phyloP scores from a whole-genome alignment of 1,140 invertebrate genomes.

The Agrypnia vestita region DNA sequence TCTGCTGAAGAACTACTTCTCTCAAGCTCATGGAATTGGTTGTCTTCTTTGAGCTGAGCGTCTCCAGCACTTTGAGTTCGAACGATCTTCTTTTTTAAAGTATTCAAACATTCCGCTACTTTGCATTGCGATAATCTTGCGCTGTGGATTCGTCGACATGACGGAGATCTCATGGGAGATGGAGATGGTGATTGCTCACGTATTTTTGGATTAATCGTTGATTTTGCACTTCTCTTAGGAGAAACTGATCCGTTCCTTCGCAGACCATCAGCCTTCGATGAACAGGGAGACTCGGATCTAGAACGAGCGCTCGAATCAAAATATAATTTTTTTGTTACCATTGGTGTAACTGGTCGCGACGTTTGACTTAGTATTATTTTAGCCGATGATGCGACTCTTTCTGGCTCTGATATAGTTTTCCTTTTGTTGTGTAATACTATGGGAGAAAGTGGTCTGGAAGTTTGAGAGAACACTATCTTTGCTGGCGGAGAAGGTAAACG shows the following conservation, averaged over 20 bases:
- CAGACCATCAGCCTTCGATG: constrained; percentile 27
- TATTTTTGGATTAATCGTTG: constrained; percentile 59
- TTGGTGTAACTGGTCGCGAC: constrained; percentile 61
- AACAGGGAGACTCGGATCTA: constrained; percentile 56
- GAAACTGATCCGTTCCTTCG: constrained; percentile 33
- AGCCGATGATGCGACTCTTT: constrained; percentile 62
- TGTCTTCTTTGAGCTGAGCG: constrained; percentile 66
- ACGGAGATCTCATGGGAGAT: constrained; percentile 77
- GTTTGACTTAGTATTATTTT: constrained; percentile 64
- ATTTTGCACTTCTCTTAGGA: constrained; percentile 63
- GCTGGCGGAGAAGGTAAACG: constrained; percentile 63
- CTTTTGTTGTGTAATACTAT: constrained; percentile 61
- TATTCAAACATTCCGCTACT: constrained; percentile 54
- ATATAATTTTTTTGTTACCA: constrained; percentile 48
- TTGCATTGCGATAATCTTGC: constrained; percentile 67
- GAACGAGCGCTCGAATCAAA: constrained; percentile 45
- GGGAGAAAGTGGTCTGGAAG: constrained; percentile 65
- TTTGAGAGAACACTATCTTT: constrained; percentile 67
- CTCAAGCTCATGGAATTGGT: constrained; percentile 24
- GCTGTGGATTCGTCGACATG: constrained; percentile 77
- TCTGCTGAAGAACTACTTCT: constrained; percentile 70
- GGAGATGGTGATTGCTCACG: constrained; percentile 72
- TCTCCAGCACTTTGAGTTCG: constrained; percentile 79
- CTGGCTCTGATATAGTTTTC: constrained; percentile 56
- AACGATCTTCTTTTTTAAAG: constrained; percentile 66